Base-by-base conservation (phyloP, 2,797 vertebrate species). In the Sebastes wilsoni region DNA sequence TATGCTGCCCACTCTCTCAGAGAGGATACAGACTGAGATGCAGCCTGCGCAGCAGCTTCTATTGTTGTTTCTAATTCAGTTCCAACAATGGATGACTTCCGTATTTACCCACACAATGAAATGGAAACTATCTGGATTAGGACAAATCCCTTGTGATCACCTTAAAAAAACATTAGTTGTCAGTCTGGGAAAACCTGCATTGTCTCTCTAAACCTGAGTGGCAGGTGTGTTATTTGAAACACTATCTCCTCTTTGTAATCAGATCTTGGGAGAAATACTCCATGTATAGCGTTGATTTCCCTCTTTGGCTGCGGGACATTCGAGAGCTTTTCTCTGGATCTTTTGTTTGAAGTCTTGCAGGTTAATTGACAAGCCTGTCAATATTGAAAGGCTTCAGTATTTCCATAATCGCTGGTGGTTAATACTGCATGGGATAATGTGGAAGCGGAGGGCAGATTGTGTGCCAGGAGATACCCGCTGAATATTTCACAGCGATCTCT, bases 201-300 rank as follows among this genome's bases (percentile, higher is more conserved):
- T 85, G 78, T 88, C 73, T 80, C 25, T 4, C 9, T 83, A 64
- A 87, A 86, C 61, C 78, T 88, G 84, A 88, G 70, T 81, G 83
- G 32, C 87, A 80, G 70, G 72, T 83, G 74, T 78, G 83, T 84
- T 83, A 83, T 84, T 72, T 83, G 89, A 80, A 90, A 90, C 73
- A 16, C 58, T 71, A 66, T 68, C 60, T 68, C 42, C 38, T 55
- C 62, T 83, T 55, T 68, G 88, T 83, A 81, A 91, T 74, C 68
- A 67, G 74, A 90, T 83, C 77, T 75, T 20, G 20, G 12, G 10
- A 34, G 77, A 82, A 88, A 75, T 66, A 28, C 55, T 73, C 36
- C 46, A 66, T 32, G 64, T 76, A 49, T 72, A 49, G 68, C 46
- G 4, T 85, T 81, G 6, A 74, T 88, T 86, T 87, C 83, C 76